phyloP scores from a whole-genome alignment of 1,140 invertebrate genomes.

The Pinna nobilis region DNA sequence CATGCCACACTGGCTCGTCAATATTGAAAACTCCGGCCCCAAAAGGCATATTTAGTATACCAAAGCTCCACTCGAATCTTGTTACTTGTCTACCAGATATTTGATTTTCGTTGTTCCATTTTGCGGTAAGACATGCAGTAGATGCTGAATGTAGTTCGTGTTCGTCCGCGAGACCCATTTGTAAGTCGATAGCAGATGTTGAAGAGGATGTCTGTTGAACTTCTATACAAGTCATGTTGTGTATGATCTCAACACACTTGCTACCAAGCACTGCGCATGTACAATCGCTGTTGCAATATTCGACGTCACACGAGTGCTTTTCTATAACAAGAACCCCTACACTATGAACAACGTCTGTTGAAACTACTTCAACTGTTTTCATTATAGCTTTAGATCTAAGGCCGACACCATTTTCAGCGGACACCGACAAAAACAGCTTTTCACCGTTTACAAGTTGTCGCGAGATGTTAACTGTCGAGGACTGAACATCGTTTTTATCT shows the following conservation, averaged over 20 bases:
- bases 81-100: neutral
- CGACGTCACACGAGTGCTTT: slow-evolving; percentile 46
- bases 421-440: slow-evolving; percentile 32
- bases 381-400: slow-evolving; percentile 23
- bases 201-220: neutral
- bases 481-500: slow-evolving; percentile 10
- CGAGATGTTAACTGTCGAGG: slow-evolving; percentile 1
- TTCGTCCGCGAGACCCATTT: neutral
- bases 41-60: slow-evolving; percentile 18
- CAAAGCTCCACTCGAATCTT: slow-evolving; percentile 54
- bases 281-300: slow-evolving; percentile 54
- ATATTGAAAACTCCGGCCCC: slow-evolving; percentile 46
- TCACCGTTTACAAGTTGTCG: slow-evolving; percentile 17
- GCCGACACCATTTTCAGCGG: slow-evolving; percentile 40
- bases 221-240: neutral
- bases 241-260: slow-evolving; percentile 26
- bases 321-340: slow-evolving; percentile 24
- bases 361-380: slow-evolving; percentile 29
- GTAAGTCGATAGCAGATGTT: slow-evolving; percentile 2
- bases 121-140: slow-evolving; percentile 39
- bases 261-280: slow-evolving; percentile 49
- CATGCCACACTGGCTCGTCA: slow-evolving; percentile 46
- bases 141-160: slow-evolving; percentile 25
- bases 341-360: neutral
- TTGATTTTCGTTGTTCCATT: slow-evolving; percentile 21